These are phyloP conservation scores for Tolmerus cingulatus DNA, from an alignment of 2,888 invertebrate species.

Conservation along the genomic window DNA sequence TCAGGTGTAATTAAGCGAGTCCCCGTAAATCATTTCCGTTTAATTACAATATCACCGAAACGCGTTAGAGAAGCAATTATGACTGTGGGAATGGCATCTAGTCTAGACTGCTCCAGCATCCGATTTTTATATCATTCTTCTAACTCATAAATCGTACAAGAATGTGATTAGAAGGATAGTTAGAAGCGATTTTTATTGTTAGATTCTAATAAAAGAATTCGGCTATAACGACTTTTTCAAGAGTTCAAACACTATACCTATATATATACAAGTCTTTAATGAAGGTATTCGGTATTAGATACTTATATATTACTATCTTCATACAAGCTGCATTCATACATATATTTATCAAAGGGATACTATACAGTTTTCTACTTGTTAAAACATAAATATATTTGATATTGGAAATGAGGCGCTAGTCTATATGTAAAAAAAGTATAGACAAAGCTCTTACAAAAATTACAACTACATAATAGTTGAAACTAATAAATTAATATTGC, in stretches of 20 bases:
- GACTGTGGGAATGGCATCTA: neutral
- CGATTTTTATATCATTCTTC: neutral
- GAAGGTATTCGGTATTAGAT: no score
- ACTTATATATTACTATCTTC: no score
- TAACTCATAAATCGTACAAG: neutral
- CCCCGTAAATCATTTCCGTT: constrained; percentile 7
- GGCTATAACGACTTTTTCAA: neutral
- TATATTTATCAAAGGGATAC: no score
- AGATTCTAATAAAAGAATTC: neutral
- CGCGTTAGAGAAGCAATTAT: neutral
- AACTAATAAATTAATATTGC: no score
- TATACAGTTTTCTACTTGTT: no score
- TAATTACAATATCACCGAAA: neutral
- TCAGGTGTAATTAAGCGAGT: neutral
- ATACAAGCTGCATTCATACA: no score
- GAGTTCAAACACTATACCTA: neutral
- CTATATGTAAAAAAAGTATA: no score
- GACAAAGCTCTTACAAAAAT: no score
- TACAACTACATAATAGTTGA: no score
- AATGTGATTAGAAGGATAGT: neutral
- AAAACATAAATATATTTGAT: no score
- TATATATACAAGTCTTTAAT: no score
- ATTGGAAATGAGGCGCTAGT: no score
- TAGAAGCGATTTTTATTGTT: neutral
- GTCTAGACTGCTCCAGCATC: neutral